These are phyloP conservation scores for Schizopygopsis pylzovi DNA, from an alignment of 2,797 vertebrate genomes.

Conservation along the genomic window DNA sequence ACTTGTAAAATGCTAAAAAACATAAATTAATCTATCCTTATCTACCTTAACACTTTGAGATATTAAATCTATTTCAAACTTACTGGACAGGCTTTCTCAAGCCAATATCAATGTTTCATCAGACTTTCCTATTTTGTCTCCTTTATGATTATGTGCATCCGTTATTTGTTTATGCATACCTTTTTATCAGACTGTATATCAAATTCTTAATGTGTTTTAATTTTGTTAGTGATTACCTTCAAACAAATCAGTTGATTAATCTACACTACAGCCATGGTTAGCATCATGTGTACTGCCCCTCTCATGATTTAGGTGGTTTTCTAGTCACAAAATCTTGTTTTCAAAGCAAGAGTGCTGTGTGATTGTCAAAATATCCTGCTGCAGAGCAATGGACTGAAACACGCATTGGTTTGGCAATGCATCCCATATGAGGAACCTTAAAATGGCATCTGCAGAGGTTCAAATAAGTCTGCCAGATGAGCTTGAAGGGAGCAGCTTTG, in stretches of 20 bases:
- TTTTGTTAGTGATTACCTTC: not conserved
- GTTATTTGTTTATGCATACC: not conserved
- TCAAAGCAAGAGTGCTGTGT: not conserved
- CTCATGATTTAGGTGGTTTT: not conserved
- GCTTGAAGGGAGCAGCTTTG: slow-evolving; percentile 42
- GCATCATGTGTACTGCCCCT: too few species aligned
- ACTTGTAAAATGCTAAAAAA: too few species aligned
- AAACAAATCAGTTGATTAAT: not conserved
- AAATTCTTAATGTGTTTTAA: not conserved
- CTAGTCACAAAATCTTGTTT: slow-evolving; percentile 8
- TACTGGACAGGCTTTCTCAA: not conserved
- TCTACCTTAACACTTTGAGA: too few species aligned
- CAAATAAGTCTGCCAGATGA: slow-evolving; percentile 49
- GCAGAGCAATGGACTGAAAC: slow-evolving; percentile 12
- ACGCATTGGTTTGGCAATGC: slow-evolving; percentile 14
- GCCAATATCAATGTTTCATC: not conserved
- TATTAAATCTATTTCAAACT: too few species aligned
- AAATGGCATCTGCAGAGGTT: slow-evolving; percentile 45
- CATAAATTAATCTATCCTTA: too few species aligned
- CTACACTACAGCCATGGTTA: not conserved
- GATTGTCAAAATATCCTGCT: slow-evolving; percentile 1
- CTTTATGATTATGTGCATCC: not conserved
- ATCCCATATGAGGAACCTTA: slow-evolving; percentile 36
- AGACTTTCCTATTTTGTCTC: not conserved
- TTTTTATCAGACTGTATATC: not conserved